These are phyloP conservation scores for Diglossa cyanea DNA, from an alignment of 2,797 vertebrate genomes.

Conservation along the genomic window DNA sequence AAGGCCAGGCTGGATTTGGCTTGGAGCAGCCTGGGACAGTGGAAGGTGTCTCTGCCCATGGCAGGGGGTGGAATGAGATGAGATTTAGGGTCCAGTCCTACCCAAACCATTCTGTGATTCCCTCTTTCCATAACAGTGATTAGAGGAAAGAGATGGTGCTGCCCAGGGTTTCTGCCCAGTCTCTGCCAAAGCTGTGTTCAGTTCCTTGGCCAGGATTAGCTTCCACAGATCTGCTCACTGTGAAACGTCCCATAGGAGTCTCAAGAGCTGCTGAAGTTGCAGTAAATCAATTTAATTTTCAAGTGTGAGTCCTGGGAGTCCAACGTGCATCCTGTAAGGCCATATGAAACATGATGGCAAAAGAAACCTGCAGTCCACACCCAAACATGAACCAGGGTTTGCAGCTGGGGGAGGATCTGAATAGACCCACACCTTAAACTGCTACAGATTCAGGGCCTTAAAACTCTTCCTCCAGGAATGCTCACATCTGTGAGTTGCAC, in stretches of 20 bases:
- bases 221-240: constrained; percentile 6
- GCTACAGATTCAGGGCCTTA: background rate
- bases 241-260: background rate
- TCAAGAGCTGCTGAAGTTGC: constrained; percentile 30
- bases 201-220: background rate
- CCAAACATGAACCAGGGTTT: constrained; percentile 31
- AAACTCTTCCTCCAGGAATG: background rate
- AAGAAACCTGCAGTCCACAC: constrained; percentile 12
- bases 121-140: background rate
- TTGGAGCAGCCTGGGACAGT: background rate
- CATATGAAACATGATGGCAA: constrained; percentile 13
- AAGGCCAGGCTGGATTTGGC: accelerated
- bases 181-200: background rate
- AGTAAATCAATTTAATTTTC: constrained; percentile 60
- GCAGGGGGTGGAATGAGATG: accelerated
- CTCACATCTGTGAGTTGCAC: background rate
- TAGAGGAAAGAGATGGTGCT: background rate
- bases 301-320: constrained; percentile 31
- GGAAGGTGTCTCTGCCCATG: background rate
- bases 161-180: background rate
- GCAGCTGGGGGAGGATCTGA: constrained; percentile 7
- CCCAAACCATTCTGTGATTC: no score
- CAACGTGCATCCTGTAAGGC: constrained; percentile 1
- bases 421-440: background rate
- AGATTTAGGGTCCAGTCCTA: background rate